Evolutionary conservation across 2,797 vertebrate species (phyloP), one percentile per base, ranked within the genome.

Genomic region (Calcarius lapponicus): DNA sequence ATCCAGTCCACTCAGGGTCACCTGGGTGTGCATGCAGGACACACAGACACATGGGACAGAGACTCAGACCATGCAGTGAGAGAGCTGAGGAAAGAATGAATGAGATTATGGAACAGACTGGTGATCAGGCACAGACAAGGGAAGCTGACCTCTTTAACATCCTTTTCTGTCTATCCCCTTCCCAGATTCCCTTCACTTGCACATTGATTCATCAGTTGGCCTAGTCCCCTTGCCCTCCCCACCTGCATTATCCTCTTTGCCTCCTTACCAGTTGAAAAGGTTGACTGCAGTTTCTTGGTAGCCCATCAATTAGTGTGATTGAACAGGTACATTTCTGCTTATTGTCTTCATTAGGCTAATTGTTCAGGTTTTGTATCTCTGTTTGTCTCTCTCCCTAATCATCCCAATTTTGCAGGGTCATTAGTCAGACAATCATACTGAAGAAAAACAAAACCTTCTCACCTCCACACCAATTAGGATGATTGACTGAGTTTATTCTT

Each of bases 171-270:
- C 14, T 38, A 40, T 7, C 2, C 3, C 6, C 1, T 3, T 65
- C 21, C 20, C 2, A 4, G 29, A 70, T 14, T 20, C 17, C 10
- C n/a, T 79, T 82, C 22, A 3, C 9, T 60, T 69, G 38, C 20
- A 34, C 8, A 11, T 16, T 54, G 38, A 31, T 42, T 51, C 11
- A 13, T 40, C 25, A 31, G 7, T 7, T 21, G 10, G 2, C n/a
- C 56, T 9, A 34, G 32, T 56, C 2, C 3, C 7, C 8, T 19
- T 16, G 8, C 21, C 9, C 4, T 5, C 9, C 5, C 1, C 7
- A 2, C 3, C 1, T 4, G 5, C 6, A 43, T 28, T 15, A 51
- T 25, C 40, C 21, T 60, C 17, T 75, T 56, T 81, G 5, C 29
- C 34, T 42, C 38, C 13, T 67, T 72, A 24, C 5, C 5, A 34